These are phyloP conservation scores for Mesocricetus auratus DNA, from an alignment of 2,113 vertebrate species.

Conservation along the genomic window DNA sequence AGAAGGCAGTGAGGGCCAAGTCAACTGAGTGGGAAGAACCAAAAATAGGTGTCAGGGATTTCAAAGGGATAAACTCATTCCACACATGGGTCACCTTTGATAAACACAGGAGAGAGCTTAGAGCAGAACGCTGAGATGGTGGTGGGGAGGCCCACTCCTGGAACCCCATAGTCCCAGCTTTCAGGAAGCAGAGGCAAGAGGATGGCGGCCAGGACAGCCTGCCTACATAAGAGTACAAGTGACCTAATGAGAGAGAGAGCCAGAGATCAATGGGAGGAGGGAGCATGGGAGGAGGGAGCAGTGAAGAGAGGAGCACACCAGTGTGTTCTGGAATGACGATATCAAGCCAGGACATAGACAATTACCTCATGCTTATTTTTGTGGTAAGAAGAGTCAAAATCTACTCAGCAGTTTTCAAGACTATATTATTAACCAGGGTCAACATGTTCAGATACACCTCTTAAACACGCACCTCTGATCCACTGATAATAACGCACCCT, in stretches of 20 bases:
- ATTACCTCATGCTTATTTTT: not conserved
- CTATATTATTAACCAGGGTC: not conserved
- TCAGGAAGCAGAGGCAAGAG: not conserved
- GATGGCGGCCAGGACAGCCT: not conserved
- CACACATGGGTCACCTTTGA: not conserved
- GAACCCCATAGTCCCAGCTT: not conserved
- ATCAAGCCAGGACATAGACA: not conserved
- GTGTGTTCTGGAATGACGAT: not conserved
- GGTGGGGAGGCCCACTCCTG: no score
- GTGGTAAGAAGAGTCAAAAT: not conserved
- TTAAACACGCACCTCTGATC: not conserved
- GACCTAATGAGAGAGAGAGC: not conserved
- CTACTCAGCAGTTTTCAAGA: not conserved
- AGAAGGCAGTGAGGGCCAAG: not conserved
- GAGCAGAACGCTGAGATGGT: not conserved
- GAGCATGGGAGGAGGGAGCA: not conserved
- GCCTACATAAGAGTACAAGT: not conserved
- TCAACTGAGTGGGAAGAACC: not conserved
- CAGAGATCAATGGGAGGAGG: not conserved
- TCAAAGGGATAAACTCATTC: not conserved
- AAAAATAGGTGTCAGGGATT: not conserved
- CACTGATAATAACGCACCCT: not conserved
- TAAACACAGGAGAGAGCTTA: not conserved
- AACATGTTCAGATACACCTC: not conserved
- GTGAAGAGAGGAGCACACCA: not conserved